phyloP scores from a whole-genome alignment of 2,888 invertebrate genomes.

The Drosophila conformis region DNA sequence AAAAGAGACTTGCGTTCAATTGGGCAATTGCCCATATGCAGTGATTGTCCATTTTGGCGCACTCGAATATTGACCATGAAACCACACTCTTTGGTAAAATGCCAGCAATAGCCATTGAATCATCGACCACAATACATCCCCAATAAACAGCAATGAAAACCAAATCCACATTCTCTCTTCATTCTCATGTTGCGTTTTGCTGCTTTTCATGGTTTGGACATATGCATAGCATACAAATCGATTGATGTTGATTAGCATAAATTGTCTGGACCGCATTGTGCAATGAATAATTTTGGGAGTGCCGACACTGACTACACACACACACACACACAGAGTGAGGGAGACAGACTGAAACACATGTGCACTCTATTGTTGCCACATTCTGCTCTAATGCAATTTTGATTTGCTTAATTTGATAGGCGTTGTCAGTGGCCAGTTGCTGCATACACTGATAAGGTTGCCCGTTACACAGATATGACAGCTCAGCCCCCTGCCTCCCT shows the following conservation, averaged over 20 bases:
- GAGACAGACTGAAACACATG: background rate
- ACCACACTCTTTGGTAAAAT: conserved; percentile 30
- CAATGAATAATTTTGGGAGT: conserved; percentile 77
- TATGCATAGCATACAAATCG: conserved; percentile 73
- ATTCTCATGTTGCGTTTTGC: background rate
- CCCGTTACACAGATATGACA: conserved; percentile 44
- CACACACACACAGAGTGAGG: conserved; percentile 1
- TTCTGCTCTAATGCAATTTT: conserved; percentile 75
- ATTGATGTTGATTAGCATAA: conserved; percentile 83
- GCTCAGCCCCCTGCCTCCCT: conserved; percentile 9
- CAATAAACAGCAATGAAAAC: conserved; percentile 65
- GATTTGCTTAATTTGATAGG: conserved; percentile 79
- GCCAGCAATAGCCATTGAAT: conserved; percentile 34
- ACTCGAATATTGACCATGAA: conserved; percentile 37
- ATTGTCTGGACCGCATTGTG: conserved; percentile 82
- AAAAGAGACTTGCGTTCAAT: conserved; percentile 9
- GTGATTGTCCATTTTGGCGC: conserved; percentile 71
- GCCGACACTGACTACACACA: conserved; percentile 50
- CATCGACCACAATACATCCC: conserved; percentile 55
- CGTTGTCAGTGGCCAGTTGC: conserved; percentile 72
- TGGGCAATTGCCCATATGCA: conserved; percentile 70
- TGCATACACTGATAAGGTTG: conserved; percentile 54
- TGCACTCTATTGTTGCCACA: conserved; percentile 41
- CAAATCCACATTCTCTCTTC: conserved; percentile 5
- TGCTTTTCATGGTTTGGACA: conserved; percentile 59